Evolutionary conservation across 2,113 vertebrate genomes (phyloP).

Genomic region (Anseranas semipalmata): DNA sequence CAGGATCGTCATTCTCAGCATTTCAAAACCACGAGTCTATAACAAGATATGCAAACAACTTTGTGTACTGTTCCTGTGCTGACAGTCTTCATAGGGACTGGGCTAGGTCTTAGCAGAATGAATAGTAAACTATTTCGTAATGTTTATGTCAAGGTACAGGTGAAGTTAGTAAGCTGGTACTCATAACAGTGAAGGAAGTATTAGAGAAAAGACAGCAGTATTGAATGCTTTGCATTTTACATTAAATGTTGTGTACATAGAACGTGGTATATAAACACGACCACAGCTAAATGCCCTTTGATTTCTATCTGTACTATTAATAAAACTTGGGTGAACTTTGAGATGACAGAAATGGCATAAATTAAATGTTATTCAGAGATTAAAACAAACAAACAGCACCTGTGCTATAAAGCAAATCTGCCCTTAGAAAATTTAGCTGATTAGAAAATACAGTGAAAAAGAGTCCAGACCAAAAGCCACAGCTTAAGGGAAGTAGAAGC

Average conservation of each 20-base stretch:
- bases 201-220: background rate
- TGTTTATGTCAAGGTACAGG: background rate
- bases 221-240: background rate
- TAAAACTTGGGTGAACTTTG: background rate
- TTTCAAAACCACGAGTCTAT: background rate
- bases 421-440: background rate
- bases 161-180: background rate
- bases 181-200: background rate
- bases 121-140: background rate
- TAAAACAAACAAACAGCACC: background rate
- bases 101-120: background rate
- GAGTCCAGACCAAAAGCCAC: background rate
- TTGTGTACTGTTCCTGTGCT: background rate
- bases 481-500: background rate
- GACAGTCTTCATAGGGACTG: background rate
- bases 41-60: conserved; percentile 32
- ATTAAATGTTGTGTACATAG: background rate
- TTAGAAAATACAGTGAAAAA: background rate
- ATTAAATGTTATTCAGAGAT: background rate
- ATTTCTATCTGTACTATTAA: background rate
- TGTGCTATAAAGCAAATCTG: background rate
- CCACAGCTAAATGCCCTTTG: background rate
- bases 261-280: background rate
- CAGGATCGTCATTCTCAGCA: background rate
- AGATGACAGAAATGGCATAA: background rate